Evolutionary conservation across 2,797 vertebrate species (phyloP).

Genomic region (Tachyglossus aculeatus): DNA sequence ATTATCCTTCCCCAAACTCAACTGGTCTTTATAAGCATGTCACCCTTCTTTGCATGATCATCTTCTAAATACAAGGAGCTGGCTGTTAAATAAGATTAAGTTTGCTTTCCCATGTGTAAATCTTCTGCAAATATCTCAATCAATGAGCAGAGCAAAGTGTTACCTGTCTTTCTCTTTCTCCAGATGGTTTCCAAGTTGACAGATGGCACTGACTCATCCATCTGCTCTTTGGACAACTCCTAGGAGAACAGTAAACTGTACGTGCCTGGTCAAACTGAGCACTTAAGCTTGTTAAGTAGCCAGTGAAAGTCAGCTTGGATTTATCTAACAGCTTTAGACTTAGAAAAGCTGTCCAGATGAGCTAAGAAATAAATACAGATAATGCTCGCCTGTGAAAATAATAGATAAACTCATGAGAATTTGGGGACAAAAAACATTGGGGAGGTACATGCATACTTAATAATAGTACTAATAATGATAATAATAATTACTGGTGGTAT

Average conservation of each 20-base stretch:
- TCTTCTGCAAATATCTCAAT: slow-evolving; percentile 21
- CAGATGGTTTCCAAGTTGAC: slow-evolving; percentile 56
- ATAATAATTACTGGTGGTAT: too few species aligned
- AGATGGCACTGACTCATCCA: slow-evolving; percentile 38
- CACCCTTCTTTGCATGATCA: neutral
- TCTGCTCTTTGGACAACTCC: slow-evolving; percentile 36
- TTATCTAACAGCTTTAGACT: slow-evolving; percentile 41
- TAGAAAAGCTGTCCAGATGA: neutral
- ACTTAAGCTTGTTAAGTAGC: slow-evolving; percentile 33
- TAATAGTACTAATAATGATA: too few species aligned
- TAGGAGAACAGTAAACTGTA: slow-evolving; percentile 22
- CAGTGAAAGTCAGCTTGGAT: slow-evolving; percentile 16
- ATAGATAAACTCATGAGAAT: neutral
- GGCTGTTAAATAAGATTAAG: slow-evolving; percentile 4
- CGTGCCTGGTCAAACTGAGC: neutral
- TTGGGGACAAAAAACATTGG: neutral
- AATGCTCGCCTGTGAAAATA: slow-evolving; percentile 1
- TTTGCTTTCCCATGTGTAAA: slow-evolving; percentile 34
- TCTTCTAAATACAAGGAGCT: neutral
- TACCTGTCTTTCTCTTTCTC: slow-evolving; percentile 36
- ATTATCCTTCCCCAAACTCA: neutral
- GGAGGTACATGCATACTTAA: too few species aligned
- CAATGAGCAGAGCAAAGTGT: slow-evolving; percentile 26
- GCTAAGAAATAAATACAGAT: neutral
- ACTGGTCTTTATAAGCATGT: neutral